Percentiles rank a stretch among this genome's conserved stretches.
phyloP scores from a whole-genome alignment of 1,140 invertebrate species.

The Lineus longissimus region DNA sequence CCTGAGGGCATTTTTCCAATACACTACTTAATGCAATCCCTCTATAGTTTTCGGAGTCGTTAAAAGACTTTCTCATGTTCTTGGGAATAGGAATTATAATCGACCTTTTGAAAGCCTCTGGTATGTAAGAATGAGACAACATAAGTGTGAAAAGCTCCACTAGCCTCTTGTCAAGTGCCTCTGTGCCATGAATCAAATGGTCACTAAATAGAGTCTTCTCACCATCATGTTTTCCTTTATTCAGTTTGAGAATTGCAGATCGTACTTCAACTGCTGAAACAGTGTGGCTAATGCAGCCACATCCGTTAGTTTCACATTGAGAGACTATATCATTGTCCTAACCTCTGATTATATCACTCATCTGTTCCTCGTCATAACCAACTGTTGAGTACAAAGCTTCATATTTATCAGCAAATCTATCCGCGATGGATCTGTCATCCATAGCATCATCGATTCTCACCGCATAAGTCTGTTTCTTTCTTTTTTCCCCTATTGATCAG shows the following conservation, averaged over 20 bases:
- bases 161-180: background rate
- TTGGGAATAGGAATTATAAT: background rate
- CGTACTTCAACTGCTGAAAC: background rate
- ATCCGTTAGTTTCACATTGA: background rate
- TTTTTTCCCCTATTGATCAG: background rate
- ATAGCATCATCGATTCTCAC: background rate
- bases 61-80: background rate
- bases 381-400: too few relatives aligned
- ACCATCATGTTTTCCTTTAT: background rate
- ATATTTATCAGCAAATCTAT: background rate
- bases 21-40: constrained; percentile 1
- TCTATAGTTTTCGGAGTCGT: background rate
- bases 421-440: background rate
- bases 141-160: too few relatives aligned
- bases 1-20: too few relatives aligned
- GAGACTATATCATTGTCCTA: background rate
- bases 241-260: background rate
- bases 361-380: too few relatives aligned
- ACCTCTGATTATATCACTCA: too few relatives aligned
- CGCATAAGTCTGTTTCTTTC: background rate
- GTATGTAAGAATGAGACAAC: too few relatives aligned
- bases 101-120: background rate
- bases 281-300: background rate
- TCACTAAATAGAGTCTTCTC: background rate
- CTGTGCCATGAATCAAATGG: background rate